Base-by-base conservation (phyloP, 2,888 invertebrate species). In the Noctua janthina region DNA sequence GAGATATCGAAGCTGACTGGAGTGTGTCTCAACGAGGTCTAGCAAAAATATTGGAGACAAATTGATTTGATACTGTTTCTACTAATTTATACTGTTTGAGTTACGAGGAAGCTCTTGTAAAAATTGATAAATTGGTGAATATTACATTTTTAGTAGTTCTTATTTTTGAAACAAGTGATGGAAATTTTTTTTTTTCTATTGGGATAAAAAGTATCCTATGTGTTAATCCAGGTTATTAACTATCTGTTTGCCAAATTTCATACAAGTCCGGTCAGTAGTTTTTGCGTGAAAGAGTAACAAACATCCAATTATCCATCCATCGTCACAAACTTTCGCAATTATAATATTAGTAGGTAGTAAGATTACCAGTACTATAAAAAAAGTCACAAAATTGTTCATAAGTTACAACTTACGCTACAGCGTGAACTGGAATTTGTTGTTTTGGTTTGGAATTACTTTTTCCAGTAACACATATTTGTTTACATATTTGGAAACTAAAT, bases 11-110 rank as follows among this genome's bases (percentile, higher is more conserved):
- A 69, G 29, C 68, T 1, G 66, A 43, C 62, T 88, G 64, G 35
- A 87, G 88, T 56, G 56, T 67, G 79, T 78, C 78, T 88, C 78
- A 75, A 82, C 51, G 81, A 78, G 62, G 23, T 76, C 67, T 83
- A 35, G 62, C 62, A 74, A 62, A 76, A 76, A 76, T 81, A 67
- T 70, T 35, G 15, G 56, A 29, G 11, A 10, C 39, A 67, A 59
- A 73, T 84, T 74, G 49, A 72, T 76, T 62, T 11, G 51, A 54
- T 39, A 29, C 8, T 39, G 20, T 35, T 6, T 43, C 1, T 8
- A 46, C 2, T 20, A 11, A 43, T n/a, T 17, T 46, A 13, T 10
- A 43, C 1, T 46, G 29, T 15, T 46, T 51, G 0, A 54, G 3
- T 10, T 1, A 69, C n/a, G 20, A 62, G 1, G 6, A 66, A 35